Evolutionary conservation across 2,888 invertebrate species (phyloP), one percentile per base, ranked within the genome.

Genomic region (Sialis lutaria): DNA sequence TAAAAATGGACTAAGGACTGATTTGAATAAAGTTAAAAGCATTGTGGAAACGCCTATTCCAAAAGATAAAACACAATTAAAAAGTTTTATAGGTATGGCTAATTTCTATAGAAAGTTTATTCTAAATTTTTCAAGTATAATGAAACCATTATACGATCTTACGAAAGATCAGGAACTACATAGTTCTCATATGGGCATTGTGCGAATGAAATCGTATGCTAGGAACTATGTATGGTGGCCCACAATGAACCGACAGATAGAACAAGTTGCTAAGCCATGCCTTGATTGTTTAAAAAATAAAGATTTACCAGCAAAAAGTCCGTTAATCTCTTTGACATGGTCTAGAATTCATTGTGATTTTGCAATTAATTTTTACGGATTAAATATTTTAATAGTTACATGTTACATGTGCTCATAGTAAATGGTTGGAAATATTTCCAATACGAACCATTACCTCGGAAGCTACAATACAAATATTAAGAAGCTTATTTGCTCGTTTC

Each of bases 1-100:
- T 33, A 49, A 49, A 40, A n/a, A 53, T 5, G 56, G 58, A 30
- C 46, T 58, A 8, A 48, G 50, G 30, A 53, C 51, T 6, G 46
- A 49, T 6, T 33, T 48, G 2, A 49, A 51, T 1, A 55, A 53
- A 46, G 45, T 54, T 6, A 31, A 50, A 10, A 53, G 51, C 6
- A 54, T 57, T 10, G 10, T 47, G 44, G 40, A 45, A n/a, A 39
- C 40, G 13, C 40, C 46, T 5, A 30, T 35, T 34, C 52, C 51
- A 2, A 40, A 9, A 9, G 41, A 34, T 22, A 46, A 46, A 9
- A 34, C 42, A 3, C 40, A 50, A 40, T 42, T 53, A 42, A 46
- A 49, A 45, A 42, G 45, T 4, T 52, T 52, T 46, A 30, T 52
- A 31, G 51, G 50, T 6, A 44, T 44, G 33, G 41, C 50, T 30